These are phyloP conservation scores for Pao palembangensis DNA, from an alignment of 2,113 vertebrate genomes.

Conservation along the genomic window DNA sequence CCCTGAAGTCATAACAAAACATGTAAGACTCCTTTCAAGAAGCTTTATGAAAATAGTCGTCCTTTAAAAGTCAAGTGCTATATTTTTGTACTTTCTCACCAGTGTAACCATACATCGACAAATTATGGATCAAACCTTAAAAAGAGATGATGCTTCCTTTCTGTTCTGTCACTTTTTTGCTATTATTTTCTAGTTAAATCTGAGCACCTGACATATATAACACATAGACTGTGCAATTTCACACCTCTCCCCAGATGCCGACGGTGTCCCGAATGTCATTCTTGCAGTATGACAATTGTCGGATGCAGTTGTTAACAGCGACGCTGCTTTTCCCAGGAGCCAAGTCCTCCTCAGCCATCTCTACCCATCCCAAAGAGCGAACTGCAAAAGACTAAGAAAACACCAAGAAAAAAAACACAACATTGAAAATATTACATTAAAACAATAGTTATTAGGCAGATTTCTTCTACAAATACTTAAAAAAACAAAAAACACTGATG, in stretches of 20 bases:
- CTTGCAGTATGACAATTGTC: conserved; percentile 97
- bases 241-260: conserved; percentile 99
- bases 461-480: too few relatives aligned
- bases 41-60: background rate
- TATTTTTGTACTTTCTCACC: background rate
- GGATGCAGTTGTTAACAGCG: conserved; percentile 97
- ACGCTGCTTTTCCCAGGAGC: conserved; percentile 96
- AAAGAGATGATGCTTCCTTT: conserved; percentile 15
- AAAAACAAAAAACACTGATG: background rate
- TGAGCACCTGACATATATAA: background rate
- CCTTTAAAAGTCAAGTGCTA: conserved; percentile 23
- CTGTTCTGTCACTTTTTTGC: background rate
- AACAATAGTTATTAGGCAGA: too few relatives aligned
- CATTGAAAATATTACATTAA: too few relatives aligned
- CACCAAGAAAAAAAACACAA: background rate
- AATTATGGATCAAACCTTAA: conserved; percentile 55
- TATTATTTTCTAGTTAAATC: background rate
- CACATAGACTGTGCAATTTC: conserved; percentile 10
- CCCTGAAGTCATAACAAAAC: conserved; percentile 21
- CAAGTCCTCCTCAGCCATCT: conserved; percentile 96
- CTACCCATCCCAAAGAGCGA: conserved; percentile 95
- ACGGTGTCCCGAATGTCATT: conserved; percentile 97
- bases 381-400: conserved; percentile 94
- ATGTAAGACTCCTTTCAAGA: conserved; percentile 25
- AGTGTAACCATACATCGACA: conserved; percentile 11